Conservation (phyloP, 2,113 vertebrate genomes). For the Thamnophis sirtalis region DNA sequence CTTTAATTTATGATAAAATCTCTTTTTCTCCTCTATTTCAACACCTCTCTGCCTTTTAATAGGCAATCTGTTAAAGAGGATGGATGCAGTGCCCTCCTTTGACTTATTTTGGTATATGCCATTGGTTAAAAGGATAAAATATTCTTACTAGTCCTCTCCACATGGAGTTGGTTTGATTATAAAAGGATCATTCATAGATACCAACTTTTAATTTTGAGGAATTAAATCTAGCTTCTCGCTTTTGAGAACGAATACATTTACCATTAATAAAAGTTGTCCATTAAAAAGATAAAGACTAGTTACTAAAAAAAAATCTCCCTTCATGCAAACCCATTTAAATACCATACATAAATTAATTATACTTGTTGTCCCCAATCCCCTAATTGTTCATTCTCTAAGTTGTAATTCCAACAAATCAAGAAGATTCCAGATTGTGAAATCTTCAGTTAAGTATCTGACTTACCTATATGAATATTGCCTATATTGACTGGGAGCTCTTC, state of each 20-base stretch:
- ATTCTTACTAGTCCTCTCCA: background rate
- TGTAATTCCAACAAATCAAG: background rate
- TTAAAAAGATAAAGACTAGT: conserved; percentile 39
- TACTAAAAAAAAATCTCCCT: background rate
- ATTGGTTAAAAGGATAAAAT: background rate
- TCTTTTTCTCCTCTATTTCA: background rate
- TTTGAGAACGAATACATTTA: conserved; percentile 14
- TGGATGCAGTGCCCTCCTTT: conserved; percentile 3
- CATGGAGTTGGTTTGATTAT: background rate
- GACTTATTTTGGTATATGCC: background rate
- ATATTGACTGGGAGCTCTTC: background rate
- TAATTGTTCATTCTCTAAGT: background rate
- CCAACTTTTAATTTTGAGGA: conserved; percentile 14
- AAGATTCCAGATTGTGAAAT: background rate
- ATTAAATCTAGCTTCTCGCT: background rate
- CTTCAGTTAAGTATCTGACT: background rate
- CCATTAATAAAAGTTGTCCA: conserved; percentile 38
- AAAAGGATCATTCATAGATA: background rate
- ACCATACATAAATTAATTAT: background rate
- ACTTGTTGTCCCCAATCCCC: background rate
- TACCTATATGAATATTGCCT: background rate
- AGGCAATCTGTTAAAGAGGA: background rate
- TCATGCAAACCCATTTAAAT: background rate
- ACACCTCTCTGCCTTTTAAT: background rate
- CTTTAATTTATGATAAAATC: background rate